Evolutionary conservation across 2,888 invertebrate species (phyloP).

Genomic region (Oligia fasciuncula): DNA sequence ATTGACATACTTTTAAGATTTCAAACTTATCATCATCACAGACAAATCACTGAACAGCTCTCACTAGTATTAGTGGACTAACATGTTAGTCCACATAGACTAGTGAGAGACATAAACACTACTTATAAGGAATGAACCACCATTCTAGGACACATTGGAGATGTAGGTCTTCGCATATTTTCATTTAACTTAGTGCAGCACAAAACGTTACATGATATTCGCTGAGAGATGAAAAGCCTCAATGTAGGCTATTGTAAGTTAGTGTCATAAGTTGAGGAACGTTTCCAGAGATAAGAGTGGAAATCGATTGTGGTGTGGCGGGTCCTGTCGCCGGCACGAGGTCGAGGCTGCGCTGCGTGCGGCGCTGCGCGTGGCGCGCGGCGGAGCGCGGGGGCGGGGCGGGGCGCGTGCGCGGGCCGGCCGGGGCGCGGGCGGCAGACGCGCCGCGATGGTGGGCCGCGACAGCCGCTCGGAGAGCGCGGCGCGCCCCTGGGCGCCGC

Average conservation of each 20-base stretch:
- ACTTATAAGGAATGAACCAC: not conserved
- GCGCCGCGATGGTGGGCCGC: constrained; percentile 90
- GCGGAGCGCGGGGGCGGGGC: constrained; percentile 68
- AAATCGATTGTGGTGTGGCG: constrained; percentile 75
- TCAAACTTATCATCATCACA: not conserved
- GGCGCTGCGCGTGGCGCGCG: constrained; percentile 69
- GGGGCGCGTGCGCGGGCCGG: constrained; percentile 74
- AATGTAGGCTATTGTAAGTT: constrained; percentile 46
- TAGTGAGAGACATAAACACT: too few relatives aligned
- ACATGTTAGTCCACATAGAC: too few relatives aligned
- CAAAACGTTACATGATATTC: constrained; percentile 11
- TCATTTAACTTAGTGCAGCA: constrained; percentile 5
- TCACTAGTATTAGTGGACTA: not conserved
- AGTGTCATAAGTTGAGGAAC: constrained; percentile 61
- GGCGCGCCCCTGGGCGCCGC: constrained; percentile 90
- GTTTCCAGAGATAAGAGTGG: constrained; percentile 70
- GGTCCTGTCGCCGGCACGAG: constrained; percentile 64
- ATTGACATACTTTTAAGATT: not conserved
- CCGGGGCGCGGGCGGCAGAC: constrained; percentile 85
- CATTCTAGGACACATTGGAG: not conserved
- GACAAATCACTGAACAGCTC: not conserved
- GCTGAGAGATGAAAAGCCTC: constrained; percentile 51
- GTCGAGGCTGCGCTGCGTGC: constrained; percentile 69
- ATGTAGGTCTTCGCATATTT: constrained; percentile 8
- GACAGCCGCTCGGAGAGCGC: constrained; percentile 90